Evolutionary conservation across 2,888 invertebrate genomes (phyloP), one percentile per base, ranked within the genome.

Genomic region (Epinotia ramella): DNA sequence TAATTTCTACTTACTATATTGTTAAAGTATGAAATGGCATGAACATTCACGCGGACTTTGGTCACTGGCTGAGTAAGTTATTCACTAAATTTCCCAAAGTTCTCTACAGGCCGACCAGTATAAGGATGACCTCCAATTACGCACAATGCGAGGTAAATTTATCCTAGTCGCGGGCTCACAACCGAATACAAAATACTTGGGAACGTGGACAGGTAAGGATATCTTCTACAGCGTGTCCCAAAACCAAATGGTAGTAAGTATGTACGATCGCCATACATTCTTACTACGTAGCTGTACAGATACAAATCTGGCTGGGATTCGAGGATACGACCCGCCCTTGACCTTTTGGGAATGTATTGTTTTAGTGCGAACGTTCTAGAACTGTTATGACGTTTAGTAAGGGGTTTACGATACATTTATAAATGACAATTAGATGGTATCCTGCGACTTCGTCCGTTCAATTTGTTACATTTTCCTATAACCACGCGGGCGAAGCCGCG

Each of bases 291-390:
- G 3, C 24, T 3, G 0, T 16, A 24, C 16, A 24, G 53, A 20
- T 40, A 67, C 13, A 5, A 12, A 28, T 44, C 44, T 16, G 20
- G 44, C 68, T 20, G 59, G 68, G 68, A 68, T 60, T 24, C 69
- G 59, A 69, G 68, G 68, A 68, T 60, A 16, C 69, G 69, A 60
- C 59, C 59, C 46, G 60, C n/a, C 69, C 69, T 60, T 69, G 69
- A 69, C 59, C 69, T 69, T 60, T 59, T 28, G 3, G 28, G 59
- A n/a, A 18, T 16, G 2, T 28, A 60, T 68, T 68, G 44, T 68
- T 68, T 68, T 59, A 68, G 67, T 11, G 56, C 16, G 13, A 4
- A 7, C 57, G 62, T 33, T 16, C 33, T 62, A 33, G 13, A 3
- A 44, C 9, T 44, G 68, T 59, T 68, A 68, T 69, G 44, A 24